phyloP scores from a whole-genome alignment of 2,888 invertebrate genomes.

The Eristalis pertinax region DNA sequence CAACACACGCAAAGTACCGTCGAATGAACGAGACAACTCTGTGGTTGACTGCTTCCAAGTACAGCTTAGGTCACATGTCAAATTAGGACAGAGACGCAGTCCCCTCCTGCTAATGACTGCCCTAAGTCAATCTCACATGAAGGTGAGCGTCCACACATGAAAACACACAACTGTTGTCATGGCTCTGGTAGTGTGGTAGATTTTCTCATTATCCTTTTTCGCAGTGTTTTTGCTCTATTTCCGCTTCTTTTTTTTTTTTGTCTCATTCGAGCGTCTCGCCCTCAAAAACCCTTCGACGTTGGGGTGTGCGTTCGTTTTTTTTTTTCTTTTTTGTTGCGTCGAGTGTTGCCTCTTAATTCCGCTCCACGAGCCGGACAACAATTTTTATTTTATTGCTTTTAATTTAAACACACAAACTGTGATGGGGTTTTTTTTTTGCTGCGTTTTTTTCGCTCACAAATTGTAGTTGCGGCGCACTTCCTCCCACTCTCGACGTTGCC shows the following conservation, averaged over 20 bases:
- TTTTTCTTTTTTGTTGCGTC: conserved; percentile 16
- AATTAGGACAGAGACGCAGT: not conserved
- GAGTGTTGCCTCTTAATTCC: conserved; percentile 58
- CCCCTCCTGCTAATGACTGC: not conserved
- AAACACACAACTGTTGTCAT: conserved; percentile 11
- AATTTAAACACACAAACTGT: conserved; percentile 69
- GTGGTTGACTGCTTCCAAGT: not conserved
- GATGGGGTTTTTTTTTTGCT: conserved; percentile 48
- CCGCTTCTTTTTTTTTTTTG: not conserved
- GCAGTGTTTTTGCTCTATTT: conserved; percentile 30
- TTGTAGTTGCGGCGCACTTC: not conserved
- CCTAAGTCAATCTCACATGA: not conserved
- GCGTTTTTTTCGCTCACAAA: not conserved
- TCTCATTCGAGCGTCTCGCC: not conserved
- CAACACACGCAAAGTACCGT: too few relatives aligned
- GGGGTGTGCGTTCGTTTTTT: not conserved
- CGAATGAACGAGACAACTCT: too few relatives aligned
- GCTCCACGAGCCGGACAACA: conserved; percentile 65
- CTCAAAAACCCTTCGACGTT: not conserved
- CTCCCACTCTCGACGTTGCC: not conserved
- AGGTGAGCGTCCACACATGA: conserved; percentile 5
- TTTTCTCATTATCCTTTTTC: conserved; percentile 49
- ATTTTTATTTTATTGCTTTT: conserved; percentile 71
- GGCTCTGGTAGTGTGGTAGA: conserved; percentile 12
- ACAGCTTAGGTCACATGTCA: not conserved